Conservation (phyloP, 2,113 vertebrate genomes). For the Nymphicus hollandicus region DNA sequence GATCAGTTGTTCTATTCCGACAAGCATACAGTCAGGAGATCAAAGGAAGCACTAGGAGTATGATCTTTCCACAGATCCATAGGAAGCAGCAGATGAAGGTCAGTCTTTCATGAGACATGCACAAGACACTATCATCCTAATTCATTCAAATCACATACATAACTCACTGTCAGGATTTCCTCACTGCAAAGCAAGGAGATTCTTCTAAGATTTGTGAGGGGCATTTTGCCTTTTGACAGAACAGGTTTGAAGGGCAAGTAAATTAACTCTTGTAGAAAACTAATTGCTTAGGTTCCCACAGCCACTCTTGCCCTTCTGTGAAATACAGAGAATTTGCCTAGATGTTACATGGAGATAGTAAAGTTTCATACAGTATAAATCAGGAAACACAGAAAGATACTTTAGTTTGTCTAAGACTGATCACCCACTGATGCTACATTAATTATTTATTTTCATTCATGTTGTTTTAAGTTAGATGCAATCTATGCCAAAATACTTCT, state of each 20-base stretch:
- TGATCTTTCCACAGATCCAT: not conserved
- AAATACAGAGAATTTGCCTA: not conserved
- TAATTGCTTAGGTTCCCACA: not conserved
- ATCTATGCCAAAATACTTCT: not conserved
- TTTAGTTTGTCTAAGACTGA: not conserved
- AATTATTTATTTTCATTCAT: not conserved
- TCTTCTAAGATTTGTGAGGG: not conserved
- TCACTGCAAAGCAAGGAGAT: not conserved
- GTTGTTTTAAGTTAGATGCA: not conserved
- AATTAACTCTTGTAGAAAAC: not conserved
- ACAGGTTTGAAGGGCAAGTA: not conserved
- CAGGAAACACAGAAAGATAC: not conserved
- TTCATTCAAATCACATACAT: not conserved
- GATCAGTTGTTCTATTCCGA: not conserved
- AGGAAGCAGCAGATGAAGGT: not conserved
- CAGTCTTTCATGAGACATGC: not conserved
- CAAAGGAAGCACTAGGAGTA: not conserved
- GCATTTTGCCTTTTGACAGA: not conserved
- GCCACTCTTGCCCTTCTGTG: not conserved
- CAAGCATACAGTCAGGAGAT: not conserved
- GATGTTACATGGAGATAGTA: not conserved
- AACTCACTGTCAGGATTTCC: not conserved
- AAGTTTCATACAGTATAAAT: not conserved
- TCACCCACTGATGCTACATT: not conserved
- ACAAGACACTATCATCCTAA: not conserved